Evolutionary conservation across 2,113 vertebrate species (phyloP).

Genomic region (Herpailurus yagouaroundi): DNA sequence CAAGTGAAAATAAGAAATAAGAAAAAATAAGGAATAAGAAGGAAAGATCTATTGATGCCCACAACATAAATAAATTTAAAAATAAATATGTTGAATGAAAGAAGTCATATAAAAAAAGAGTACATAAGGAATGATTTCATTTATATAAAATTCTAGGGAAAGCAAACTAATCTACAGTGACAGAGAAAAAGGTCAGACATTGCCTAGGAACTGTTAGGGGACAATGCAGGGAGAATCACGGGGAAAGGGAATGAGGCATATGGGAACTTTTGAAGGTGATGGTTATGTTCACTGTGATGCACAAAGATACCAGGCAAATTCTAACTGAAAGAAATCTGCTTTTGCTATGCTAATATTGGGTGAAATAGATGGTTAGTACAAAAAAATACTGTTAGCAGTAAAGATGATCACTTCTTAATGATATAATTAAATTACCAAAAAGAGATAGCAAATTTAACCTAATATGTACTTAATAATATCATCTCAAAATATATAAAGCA

Average conservation of each 20-base stretch:
- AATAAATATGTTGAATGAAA: neutral
- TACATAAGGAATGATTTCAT: neutral
- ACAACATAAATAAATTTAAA: neutral
- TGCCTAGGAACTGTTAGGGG: neutral
- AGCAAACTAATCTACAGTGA: neutral
- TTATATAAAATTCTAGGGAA: neutral
- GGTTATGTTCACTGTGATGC: neutral
- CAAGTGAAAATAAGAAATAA: neutral
- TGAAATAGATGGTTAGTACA: neutral
- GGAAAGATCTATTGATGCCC: neutral
- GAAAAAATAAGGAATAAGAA: neutral
- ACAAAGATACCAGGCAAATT: neutral
- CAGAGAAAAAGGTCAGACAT: neutral
- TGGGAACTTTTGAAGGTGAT: neutral
- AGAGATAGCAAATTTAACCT: neutral
- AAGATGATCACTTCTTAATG: neutral
- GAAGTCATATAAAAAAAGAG: neutral
- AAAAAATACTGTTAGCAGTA: neutral
- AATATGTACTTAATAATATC: neutral
- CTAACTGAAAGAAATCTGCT: neutral
- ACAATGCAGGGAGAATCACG: neutral
- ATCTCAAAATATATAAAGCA: neutral
- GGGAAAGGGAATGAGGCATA: neutral
- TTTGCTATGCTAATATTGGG: neutral
- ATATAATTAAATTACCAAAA: neutral